phyloP scores from a whole-genome alignment of 2,888 invertebrate genomes.

The Osedax fenrisi region DNA sequence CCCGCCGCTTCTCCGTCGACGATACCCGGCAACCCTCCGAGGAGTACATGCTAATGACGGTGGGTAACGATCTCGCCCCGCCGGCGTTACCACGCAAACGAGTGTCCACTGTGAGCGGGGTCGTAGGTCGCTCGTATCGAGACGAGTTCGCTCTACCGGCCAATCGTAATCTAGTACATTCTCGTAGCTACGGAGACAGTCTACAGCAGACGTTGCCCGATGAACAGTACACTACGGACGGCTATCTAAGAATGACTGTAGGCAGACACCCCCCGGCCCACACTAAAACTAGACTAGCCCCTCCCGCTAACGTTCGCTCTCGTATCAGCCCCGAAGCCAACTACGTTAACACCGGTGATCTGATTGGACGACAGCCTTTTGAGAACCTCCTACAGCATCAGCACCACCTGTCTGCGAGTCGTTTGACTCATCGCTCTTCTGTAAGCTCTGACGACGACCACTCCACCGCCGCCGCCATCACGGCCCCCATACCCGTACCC shows the following conservation, averaged over 20 bases:
- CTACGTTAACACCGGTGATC: neutral
- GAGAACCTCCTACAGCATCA: constrained; percentile 31
- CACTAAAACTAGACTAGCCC: neutral
- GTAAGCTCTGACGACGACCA: neutral
- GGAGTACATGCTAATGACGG: neutral
- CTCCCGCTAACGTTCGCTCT: neutral
- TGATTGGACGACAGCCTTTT: constrained; percentile 22
- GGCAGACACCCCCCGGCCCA: neutral
- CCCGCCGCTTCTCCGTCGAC: no score
- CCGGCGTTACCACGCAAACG: neutral
- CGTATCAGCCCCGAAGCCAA: neutral
- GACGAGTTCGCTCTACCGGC: neutral
- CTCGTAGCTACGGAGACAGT: neutral
- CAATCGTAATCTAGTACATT: neutral
- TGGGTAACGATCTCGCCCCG: neutral
- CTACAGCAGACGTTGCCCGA: neutral
- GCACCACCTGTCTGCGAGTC: constrained; percentile 14
- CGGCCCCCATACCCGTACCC: neutral
- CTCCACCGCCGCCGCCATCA: neutral
- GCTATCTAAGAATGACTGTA: neutral
- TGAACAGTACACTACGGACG: neutral
- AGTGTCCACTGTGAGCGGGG: neutral
- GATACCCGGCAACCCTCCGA: no score
- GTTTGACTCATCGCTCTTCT: neutral
- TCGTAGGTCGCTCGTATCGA: neutral